These are phyloP conservation scores for Linnaemya tessellans DNA, from an alignment of 2,888 invertebrate species.

Conservation along the genomic window DNA sequence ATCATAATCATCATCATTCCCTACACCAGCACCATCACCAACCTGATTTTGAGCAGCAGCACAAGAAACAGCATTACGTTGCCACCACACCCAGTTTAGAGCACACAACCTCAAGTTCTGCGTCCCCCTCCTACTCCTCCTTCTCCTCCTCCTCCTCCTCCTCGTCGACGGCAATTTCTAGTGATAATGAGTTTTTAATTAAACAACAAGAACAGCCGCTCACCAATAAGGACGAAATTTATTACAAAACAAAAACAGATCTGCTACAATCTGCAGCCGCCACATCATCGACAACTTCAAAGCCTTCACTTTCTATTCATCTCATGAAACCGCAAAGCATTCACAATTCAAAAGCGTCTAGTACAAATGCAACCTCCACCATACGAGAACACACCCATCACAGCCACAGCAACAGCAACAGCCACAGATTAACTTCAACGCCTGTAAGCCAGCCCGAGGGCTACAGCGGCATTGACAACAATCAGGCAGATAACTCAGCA, in stretches of 20 bases:
- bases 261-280: slow-evolving; percentile 4
- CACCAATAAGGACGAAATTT: slow-evolving; percentile 50
- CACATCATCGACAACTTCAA: slow-evolving; percentile 46
- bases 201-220: slow-evolving; percentile 57
- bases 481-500: slow-evolving; percentile 25
- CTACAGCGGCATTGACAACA: slow-evolving; percentile 50
- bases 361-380: slow-evolving; percentile 31
- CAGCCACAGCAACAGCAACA: slow-evolving; percentile 27
- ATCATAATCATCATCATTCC: slow-evolving; percentile 48
- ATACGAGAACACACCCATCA: slow-evolving; percentile 49
- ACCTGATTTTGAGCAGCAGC: slow-evolving; percentile 4
- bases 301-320: slow-evolving; percentile 50
- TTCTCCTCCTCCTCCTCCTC: neutral
- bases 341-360: slow-evolving; percentile 15
- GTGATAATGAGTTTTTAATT: slow-evolving; percentile 66
- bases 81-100: slow-evolving; percentile 60
- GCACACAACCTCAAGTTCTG: slow-evolving; percentile 56
- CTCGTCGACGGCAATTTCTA: neutral
- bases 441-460: slow-evolving; percentile 43
- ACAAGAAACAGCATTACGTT: slow-evolving; percentile 9
- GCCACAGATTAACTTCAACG: slow-evolving; percentile 57
- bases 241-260: slow-evolving; percentile 41
- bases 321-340: slow-evolving; percentile 28
- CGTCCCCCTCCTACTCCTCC: neutral
- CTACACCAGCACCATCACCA: slow-evolving; percentile 33